These are phyloP conservation scores for Blastobasis lacticolella DNA, from an alignment of 2,888 invertebrate species.

Conservation along the genomic window DNA sequence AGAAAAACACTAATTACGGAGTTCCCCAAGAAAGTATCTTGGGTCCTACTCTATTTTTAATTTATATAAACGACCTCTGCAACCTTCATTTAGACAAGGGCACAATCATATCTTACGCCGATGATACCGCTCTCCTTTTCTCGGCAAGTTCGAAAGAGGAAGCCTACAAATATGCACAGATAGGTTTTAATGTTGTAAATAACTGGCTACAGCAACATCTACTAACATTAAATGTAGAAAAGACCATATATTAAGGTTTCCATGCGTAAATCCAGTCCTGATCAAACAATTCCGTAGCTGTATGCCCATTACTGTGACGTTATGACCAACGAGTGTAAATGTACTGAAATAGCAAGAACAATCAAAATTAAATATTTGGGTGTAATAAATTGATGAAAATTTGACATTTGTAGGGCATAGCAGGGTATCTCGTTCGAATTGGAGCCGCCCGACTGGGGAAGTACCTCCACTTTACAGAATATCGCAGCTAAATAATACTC, in stretches of 20 bases:
- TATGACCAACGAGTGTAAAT: too few species aligned
- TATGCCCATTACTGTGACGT: too few species aligned
- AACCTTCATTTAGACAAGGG: neutral
- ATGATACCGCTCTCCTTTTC: conserved; percentile 8
- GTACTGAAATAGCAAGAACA: too few species aligned
- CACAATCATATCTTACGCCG: conserved; percentile 8
- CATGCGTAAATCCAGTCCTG: too few species aligned
- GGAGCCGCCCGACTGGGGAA: too few species aligned
- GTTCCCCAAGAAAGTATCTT: conserved; percentile 11
- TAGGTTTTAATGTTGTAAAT: conserved; percentile 1
- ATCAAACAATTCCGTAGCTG: too few species aligned
- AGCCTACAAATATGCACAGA: conserved; percentile 1
- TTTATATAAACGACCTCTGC: conserved; percentile 5
- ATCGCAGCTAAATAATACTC: too few species aligned
- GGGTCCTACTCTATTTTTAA: conserved; percentile 10
- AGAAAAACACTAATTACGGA: neutral
- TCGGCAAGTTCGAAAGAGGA: conserved; percentile 4
- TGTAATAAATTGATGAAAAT: too few species aligned
- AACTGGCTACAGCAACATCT: conserved; percentile 6
- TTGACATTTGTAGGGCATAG: too few species aligned
- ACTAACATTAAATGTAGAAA: conserved; percentile 9
- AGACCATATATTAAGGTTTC: conserved; percentile 6
- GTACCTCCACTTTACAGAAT: too few species aligned
- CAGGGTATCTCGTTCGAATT: too few species aligned
- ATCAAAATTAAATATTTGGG: too few species aligned